phyloP scores from a whole-genome alignment of 2,888 invertebrate species.

The Drosophila pseudotakahashii region DNA sequence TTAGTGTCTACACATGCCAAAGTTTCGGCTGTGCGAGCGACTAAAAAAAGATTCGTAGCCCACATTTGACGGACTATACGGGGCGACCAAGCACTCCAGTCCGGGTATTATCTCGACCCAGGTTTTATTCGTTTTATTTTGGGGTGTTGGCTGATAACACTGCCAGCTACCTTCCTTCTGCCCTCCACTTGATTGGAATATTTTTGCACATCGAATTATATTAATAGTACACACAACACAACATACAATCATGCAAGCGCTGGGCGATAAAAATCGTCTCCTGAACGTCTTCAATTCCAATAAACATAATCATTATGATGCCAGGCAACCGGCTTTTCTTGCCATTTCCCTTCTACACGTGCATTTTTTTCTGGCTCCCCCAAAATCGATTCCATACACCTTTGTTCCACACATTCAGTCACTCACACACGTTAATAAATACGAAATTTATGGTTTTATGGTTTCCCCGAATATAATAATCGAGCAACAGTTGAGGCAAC shows the following conservation, averaged over 20 bases:
- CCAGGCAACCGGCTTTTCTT: slow-evolving; percentile 1
- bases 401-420: slow-evolving; percentile 8
- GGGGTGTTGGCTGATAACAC: slow-evolving; percentile 42
- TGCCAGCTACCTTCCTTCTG: neutral
- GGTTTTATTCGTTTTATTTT: slow-evolving; percentile 33
- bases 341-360: neutral
- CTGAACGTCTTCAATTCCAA: slow-evolving; percentile 34
- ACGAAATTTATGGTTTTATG: slow-evolving; percentile 61
- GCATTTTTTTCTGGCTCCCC: slow-evolving; percentile 14
- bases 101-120: slow-evolving; percentile 30
- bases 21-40: slow-evolving; percentile 8
- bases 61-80: slow-evolving; percentile 22
- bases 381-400: slow-evolving; percentile 34
- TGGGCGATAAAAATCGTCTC: slow-evolving; percentile 41
- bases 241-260: slow-evolving; percentile 14
- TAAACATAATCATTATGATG: slow-evolving; percentile 48
- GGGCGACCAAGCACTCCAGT: slow-evolving; percentile 5
- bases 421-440: slow-evolving; percentile 26
- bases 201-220: slow-evolving; percentile 43
- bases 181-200: slow-evolving; percentile 35
- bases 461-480: slow-evolving; percentile 22
- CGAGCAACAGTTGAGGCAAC: slow-evolving; percentile 20
- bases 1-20: slow-evolving; percentile 40
- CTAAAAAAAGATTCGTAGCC: slow-evolving; percentile 41
- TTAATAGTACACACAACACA: slow-evolving; percentile 30